Evolutionary conservation across 1,140 invertebrate genomes (phyloP).

Genomic region (Procambarus virginalis): DNA sequence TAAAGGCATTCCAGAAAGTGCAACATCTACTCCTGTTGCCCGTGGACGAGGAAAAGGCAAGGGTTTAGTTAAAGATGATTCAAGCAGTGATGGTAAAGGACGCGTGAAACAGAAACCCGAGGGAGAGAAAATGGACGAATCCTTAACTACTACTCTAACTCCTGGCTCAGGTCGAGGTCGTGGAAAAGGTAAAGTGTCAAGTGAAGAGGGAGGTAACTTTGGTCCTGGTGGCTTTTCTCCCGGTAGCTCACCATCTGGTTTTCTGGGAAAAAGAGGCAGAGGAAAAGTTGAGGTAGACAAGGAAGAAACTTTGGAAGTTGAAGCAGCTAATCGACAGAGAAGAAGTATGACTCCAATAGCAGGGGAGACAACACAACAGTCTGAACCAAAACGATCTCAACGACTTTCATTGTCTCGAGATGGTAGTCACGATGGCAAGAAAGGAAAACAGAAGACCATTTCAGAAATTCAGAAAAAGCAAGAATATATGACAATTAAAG

Average conservation of each 20-base stretch:
- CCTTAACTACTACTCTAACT: neutral
- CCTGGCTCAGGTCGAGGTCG: constrained; percentile 4
- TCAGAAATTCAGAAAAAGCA: constrained; percentile 12
- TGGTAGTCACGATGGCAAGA: constrained; percentile 26
- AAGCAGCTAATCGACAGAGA: constrained; percentile 7
- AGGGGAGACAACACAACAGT: constrained; percentile 7
- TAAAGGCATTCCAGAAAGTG: neutral
- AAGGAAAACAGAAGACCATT: constrained; percentile 3
- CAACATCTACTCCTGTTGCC: neutral
- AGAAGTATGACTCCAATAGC: constrained; percentile 27
- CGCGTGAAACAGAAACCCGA: constrained; percentile 3
- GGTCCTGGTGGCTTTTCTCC: too few relatives aligned
- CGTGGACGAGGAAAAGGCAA: constrained; percentile 11
- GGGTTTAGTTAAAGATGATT: constrained; percentile 27
- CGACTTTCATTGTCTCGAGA: constrained; percentile 26
- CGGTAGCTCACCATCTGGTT: neutral
- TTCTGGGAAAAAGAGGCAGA: constrained; percentile 17
- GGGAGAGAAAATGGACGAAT: constrained; percentile 15
- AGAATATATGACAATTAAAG: constrained; percentile 8
- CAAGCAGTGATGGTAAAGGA: constrained; percentile 1
- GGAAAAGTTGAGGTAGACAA: constrained; percentile 36
- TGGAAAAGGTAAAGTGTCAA: constrained; percentile 12
- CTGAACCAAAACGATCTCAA: constrained; percentile 45
- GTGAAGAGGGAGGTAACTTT: neutral
- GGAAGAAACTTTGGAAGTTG: constrained; percentile 29